phyloP scores from a whole-genome alignment of 2,113 vertebrate species.

The Cheilinus undulatus region DNA sequence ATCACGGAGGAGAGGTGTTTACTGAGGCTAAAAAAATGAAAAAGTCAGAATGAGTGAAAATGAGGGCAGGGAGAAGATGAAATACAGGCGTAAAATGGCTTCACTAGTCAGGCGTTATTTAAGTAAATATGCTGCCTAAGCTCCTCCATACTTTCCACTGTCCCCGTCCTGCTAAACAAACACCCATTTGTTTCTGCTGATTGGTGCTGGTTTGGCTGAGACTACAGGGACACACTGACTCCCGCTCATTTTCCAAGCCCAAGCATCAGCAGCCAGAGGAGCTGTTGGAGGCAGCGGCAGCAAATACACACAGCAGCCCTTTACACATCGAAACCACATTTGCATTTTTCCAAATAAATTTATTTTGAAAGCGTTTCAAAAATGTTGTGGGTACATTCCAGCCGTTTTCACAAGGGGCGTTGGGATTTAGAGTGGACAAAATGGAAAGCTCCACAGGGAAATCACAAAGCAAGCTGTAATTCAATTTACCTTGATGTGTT shows the following conservation, averaged over 20 bases:
- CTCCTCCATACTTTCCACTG: constrained; percentile 61
- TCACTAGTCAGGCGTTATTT: constrained; percentile 32
- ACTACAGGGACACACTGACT: constrained; percentile 61
- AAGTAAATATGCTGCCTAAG: constrained; percentile 45
- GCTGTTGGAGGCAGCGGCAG: constrained; percentile 36
- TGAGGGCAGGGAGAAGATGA: background rate
- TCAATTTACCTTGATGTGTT: constrained; percentile 28
- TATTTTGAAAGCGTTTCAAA: constrained; percentile 49
- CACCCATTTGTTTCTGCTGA: constrained; percentile 78
- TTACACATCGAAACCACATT: constrained; percentile 43
- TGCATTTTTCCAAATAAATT: constrained; percentile 67
- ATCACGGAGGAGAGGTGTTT: constrained; percentile 5
- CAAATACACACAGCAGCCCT: constrained; percentile 20
- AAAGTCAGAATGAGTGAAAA: constrained; percentile 13
- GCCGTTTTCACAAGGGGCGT: constrained; percentile 6
- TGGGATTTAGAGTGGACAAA: constrained; percentile 23
- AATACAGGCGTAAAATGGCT: constrained; percentile 46
- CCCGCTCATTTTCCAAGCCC: constrained; percentile 59
- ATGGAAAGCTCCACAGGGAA: constrained; percentile 50
- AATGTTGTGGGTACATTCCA: constrained; percentile 53
- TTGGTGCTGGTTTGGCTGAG: constrained; percentile 68
- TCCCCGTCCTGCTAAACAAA: constrained; percentile 68
- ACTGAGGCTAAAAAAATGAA: constrained; percentile 11
- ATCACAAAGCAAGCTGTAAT: constrained; percentile 45
- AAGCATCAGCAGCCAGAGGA: constrained; percentile 34